phyloP scores from a whole-genome alignment of 2,113 vertebrate genomes.

The Cyanoramphus novaezelandiae region DNA sequence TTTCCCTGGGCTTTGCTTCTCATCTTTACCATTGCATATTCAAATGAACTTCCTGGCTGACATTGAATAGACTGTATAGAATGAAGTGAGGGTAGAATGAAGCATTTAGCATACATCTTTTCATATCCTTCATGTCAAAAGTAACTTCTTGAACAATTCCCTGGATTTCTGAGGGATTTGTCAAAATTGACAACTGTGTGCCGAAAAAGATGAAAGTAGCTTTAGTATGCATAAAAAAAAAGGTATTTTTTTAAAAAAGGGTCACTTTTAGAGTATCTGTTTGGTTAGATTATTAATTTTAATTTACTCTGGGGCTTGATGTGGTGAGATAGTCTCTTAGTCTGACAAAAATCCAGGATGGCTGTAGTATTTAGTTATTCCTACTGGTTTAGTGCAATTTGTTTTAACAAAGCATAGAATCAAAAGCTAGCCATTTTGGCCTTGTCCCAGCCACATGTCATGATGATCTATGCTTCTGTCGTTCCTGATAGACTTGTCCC shows the following conservation, averaged over 20 bases:
- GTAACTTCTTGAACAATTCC: not conserved
- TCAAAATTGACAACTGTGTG: not conserved
- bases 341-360: not conserved
- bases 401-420: not conserved
- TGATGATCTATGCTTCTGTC: not conserved
- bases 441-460: not conserved
- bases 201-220: not conserved
- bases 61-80: not conserved
- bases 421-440: not conserved
- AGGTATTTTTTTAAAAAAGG: not conserved
- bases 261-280: not conserved
- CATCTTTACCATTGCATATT: not conserved
- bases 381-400: not conserved
- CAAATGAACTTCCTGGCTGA: not conserved
- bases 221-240: not conserved
- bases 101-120: not conserved
- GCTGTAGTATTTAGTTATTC: not conserved
- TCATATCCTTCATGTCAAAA: not conserved
- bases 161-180: not conserved
- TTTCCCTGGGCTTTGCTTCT: not conserved
- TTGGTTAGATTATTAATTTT: not conserved
- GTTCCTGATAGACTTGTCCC: not conserved
- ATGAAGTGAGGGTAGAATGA: not conserved
- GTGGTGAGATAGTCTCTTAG: not conserved
- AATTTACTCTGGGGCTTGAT: not conserved